Evolutionary conservation across 2,888 invertebrate species (phyloP).

Genomic region (Phortica magna): DNA sequence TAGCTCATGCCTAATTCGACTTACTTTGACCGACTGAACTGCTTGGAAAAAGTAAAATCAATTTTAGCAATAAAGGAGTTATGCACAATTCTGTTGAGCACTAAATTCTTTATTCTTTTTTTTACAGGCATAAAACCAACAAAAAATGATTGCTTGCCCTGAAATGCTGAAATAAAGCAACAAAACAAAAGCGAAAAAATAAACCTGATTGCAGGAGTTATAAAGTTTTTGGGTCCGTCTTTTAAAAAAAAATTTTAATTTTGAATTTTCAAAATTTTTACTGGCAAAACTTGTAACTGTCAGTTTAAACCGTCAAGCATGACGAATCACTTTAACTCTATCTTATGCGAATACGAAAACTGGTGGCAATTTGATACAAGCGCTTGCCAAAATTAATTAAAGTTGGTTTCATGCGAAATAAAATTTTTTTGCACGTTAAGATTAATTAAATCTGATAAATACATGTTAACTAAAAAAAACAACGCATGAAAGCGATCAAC

Average conservation of each 20-base stretch:
- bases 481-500: neutral
- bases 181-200: neutral
- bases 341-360: neutral
- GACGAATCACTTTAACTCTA: conserved; percentile 22
- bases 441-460: conserved; percentile 32
- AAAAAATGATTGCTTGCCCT: neutral
- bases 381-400: conserved; percentile 28
- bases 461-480: neutral
- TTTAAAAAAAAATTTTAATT: neutral
- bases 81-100: neutral
- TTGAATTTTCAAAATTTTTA: neutral
- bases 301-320: conserved; percentile 21
- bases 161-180: neutral
- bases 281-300: conserved; percentile 12
- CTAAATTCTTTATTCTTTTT: neutral
- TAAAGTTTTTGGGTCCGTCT: conserved; percentile 19
- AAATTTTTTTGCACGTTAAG: no score
- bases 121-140: neutral
- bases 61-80: conserved; percentile 17
- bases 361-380: neutral
- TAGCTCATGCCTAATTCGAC: neutral
- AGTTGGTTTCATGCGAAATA: neutral
- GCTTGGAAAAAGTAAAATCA: neutral
- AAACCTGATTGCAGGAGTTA: neutral
- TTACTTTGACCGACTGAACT: neutral